Percentiles rank a stretch among this genome's conserved stretches.
Evolutionary conservation across 2,888 invertebrate species (phyloP).

Genomic region (Dasysyrphus tricinctus): DNA sequence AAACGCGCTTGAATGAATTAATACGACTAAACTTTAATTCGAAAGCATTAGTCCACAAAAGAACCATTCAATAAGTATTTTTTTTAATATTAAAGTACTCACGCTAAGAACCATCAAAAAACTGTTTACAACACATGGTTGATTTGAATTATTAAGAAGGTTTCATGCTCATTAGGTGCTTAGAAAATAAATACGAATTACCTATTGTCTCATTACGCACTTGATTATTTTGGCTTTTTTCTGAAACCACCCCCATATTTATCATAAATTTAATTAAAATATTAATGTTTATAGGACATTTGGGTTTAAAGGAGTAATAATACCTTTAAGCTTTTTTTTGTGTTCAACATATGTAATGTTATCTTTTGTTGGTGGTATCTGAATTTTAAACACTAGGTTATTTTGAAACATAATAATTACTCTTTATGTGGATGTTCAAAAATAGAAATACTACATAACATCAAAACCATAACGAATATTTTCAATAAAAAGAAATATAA

Average conservation of each 20-base stretch:
- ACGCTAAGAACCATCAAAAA: too few species aligned
- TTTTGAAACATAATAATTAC: too few species aligned
- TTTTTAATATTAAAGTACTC: slow-evolving; percentile 26
- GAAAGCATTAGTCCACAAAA: background rate
- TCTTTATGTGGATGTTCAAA: background rate
- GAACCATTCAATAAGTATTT: background rate
- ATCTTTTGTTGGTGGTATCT: background rate
- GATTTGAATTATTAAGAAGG: slow-evolving; percentile 55
- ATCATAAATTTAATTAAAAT: slow-evolving; percentile 13
- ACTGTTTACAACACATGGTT: slow-evolving; percentile 62
- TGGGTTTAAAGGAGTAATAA: background rate
- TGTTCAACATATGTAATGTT: too few species aligned
- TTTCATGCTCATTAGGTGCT: slow-evolving; percentile 57
- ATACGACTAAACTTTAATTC: slow-evolving; percentile 37
- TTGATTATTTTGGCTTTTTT: slow-evolving; percentile 36
- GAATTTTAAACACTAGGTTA: background rate
- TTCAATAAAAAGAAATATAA: background rate
- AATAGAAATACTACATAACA: background rate
- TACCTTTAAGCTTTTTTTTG: too few species aligned
- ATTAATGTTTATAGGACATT: slow-evolving; percentile 7
- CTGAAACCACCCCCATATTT: slow-evolving; percentile 11
- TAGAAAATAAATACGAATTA: slow-evolving; percentile 57
- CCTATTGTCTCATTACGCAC: slow-evolving; percentile 13
- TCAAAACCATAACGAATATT: slow-evolving; percentile 64
- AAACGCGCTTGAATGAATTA: slow-evolving; percentile 13